Percentiles rank a stretch among this genome's conserved stretches.
These are phyloP conservation scores for Girardia tigrina DNA, from an alignment of 2,888 invertebrate species.

Conservation along the genomic window DNA sequence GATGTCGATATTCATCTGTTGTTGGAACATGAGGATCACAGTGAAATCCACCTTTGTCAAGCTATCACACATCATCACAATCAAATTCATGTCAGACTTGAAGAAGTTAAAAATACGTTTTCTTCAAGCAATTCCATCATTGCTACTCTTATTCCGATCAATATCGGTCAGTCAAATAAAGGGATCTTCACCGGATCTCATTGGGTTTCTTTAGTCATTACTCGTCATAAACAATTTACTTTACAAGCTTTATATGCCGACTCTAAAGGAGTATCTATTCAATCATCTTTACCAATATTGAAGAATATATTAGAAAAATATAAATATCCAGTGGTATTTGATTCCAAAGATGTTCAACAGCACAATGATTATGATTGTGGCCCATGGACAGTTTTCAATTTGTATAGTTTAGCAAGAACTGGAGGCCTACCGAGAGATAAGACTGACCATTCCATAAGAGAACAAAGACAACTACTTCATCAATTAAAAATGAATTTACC, in stretches of 20 bases:
- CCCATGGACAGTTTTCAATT: too few relatives aligned
- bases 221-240: neutral
- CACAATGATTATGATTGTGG: too few relatives aligned
- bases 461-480: too few relatives aligned
- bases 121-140: neutral
- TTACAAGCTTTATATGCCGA: neutral
- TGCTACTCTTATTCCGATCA: neutral
- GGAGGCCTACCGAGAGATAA: too few relatives aligned
- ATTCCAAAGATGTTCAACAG: too few relatives aligned
- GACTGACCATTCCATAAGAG: too few relatives aligned
- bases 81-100: neutral
- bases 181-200: neutral
- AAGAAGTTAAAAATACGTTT: neutral
- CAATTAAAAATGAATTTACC: too few relatives aligned
- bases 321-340: too few relatives aligned
- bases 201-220: neutral
- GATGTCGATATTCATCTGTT: neutral
- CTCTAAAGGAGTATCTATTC: neutral
- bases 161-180: neutral
- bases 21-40: neutral
- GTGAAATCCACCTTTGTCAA: neutral
- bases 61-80: neutral
- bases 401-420: too few relatives aligned
- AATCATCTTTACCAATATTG: neutral
- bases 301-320: too few relatives aligned